phyloP scores from a whole-genome alignment of 2,888 invertebrate species.

The Litoditis marina region DNA sequence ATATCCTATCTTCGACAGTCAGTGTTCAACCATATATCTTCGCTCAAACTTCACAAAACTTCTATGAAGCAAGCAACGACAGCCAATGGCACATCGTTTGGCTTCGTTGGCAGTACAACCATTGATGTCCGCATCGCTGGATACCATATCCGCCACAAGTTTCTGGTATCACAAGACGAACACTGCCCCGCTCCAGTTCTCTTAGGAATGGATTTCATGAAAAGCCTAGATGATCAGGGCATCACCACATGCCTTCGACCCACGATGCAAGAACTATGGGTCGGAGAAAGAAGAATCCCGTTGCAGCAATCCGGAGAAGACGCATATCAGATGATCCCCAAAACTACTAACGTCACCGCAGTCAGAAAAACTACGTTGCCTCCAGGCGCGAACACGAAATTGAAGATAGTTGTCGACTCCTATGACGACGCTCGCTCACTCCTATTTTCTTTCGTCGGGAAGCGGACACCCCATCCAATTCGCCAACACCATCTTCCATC shows the following conservation, averaged over 20 bases:
- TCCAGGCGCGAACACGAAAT: no score
- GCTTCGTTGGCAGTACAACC: background rate
- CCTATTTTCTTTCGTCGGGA: no score
- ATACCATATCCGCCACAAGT: background rate
- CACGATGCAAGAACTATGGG: background rate
- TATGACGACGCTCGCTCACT: no score
- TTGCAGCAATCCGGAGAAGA: background rate
- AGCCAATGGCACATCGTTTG: slow-evolving; percentile 8
- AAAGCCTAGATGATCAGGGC: background rate
- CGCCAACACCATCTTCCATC: no score
- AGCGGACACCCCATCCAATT: no score
- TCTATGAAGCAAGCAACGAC: background rate
- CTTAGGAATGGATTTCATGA: slow-evolving; percentile 5
- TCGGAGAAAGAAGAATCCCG: slow-evolving; percentile 2
- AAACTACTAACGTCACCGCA: background rate
- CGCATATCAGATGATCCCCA: background rate
- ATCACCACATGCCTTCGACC: background rate
- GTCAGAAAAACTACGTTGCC: no score
- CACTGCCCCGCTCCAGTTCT: slow-evolving; percentile 4
- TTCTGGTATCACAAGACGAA: slow-evolving; percentile 6
- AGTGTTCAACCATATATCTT: background rate
- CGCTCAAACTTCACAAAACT: background rate
- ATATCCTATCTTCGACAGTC: slow-evolving; percentile 12
- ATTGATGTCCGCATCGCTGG: background rate
- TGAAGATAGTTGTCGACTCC: no score